phyloP scores from a whole-genome alignment of 2,888 invertebrate species.

The Notocelia uddmanniana region DNA sequence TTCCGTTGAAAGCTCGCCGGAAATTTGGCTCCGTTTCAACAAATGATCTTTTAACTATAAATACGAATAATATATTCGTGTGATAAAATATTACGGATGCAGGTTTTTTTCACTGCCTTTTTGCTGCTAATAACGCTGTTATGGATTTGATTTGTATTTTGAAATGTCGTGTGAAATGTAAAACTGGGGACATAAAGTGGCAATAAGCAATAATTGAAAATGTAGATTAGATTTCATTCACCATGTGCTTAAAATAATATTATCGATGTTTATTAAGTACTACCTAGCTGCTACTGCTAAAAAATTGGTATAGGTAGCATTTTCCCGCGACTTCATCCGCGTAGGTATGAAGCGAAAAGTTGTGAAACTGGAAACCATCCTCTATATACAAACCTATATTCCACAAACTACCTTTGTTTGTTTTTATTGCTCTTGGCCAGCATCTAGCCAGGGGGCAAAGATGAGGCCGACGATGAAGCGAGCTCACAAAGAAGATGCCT shows the following conservation, averaged over 20 bases:
- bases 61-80: constrained; percentile 71
- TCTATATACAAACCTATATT: too few relatives aligned
- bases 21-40: constrained; percentile 86
- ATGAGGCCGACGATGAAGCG: too few relatives aligned
- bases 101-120: constrained; percentile 62
- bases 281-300: too few relatives aligned
- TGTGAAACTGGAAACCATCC: too few relatives aligned
- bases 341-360: too few relatives aligned
- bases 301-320: too few relatives aligned
- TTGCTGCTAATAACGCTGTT: constrained; percentile 11
- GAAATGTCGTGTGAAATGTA: background rate
- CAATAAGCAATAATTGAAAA: background rate
- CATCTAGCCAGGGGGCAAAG: too few relatives aligned
- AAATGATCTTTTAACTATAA: constrained; percentile 83
- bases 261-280: background rate
- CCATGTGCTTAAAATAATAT: background rate
- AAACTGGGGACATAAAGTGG: background rate
- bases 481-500: too few relatives aligned
- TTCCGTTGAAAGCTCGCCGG: constrained; percentile 82
- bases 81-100: constrained; percentile 66
- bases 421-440: too few relatives aligned
- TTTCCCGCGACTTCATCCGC: too few relatives aligned
- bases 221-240: background rate
- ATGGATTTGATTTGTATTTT: constrained; percentile 6
- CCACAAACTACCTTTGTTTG: too few relatives aligned